Evolutionary conservation across 2,888 invertebrate species (phyloP).

Genomic region (Parnassius mnemosyne): DNA sequence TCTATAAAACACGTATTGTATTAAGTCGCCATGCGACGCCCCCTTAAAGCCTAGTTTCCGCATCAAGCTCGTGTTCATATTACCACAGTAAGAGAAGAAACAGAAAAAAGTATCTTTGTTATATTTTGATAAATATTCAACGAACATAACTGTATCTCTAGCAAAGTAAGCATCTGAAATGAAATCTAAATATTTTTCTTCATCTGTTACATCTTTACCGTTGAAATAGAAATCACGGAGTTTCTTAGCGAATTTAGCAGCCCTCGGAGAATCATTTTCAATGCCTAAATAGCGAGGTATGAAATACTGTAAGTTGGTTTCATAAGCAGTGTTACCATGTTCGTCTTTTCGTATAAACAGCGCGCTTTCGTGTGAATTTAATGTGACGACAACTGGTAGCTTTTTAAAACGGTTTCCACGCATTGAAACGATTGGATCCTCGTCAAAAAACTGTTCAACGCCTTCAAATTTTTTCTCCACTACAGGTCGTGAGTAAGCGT

Average conservation of each 20-base stretch:
- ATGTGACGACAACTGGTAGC: slow-evolving; percentile 50
- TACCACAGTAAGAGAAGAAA: slow-evolving; percentile 56
- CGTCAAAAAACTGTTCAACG: slow-evolving; percentile 50
- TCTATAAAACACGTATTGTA: slow-evolving; percentile 64
- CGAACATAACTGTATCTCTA: slow-evolving; percentile 46
- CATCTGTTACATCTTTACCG: slow-evolving; percentile 36
- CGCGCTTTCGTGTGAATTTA: slow-evolving; percentile 57
- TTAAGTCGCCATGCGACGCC: slow-evolving; percentile 61
- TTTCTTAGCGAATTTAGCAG: slow-evolving; percentile 36
- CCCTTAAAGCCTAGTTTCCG: slow-evolving; percentile 52
- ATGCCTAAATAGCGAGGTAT: slow-evolving; percentile 50
- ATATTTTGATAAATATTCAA: slow-evolving; percentile 44
- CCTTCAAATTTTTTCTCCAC: slow-evolving; percentile 56
- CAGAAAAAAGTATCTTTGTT: slow-evolving; percentile 46
- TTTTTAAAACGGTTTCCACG: slow-evolving; percentile 45
- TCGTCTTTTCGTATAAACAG: slow-evolving; percentile 48
- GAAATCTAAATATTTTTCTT: slow-evolving; percentile 48
- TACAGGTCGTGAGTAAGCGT: slow-evolving; percentile 54
- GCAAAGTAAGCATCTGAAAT: slow-evolving; percentile 54
- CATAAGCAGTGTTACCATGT: slow-evolving; percentile 46
- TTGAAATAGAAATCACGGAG: slow-evolving; percentile 54
- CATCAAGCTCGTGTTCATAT: slow-evolving; percentile 58
- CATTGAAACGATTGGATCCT: slow-evolving; percentile 48
- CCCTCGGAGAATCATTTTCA: slow-evolving; percentile 35
- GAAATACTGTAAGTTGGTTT: slow-evolving; percentile 49